phyloP scores from a whole-genome alignment of 2,888 invertebrate genomes.

The Nomada flava region DNA sequence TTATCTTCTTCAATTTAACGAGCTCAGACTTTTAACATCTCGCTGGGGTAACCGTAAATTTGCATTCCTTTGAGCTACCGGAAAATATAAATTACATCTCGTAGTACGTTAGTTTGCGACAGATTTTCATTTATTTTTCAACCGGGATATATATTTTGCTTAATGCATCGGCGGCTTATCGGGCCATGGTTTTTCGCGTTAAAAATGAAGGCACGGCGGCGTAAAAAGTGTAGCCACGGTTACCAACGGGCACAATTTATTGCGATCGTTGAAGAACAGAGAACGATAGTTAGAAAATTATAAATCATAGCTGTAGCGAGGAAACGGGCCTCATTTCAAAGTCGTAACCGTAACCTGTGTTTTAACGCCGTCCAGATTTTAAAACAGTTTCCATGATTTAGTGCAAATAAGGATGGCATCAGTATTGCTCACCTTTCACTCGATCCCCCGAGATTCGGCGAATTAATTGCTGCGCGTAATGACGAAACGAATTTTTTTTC shows the following conservation, averaged over 20 bases:
- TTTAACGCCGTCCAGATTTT: conserved; percentile 22
- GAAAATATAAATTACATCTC: neutral
- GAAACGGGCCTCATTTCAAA: conserved; percentile 14
- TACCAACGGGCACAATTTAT: conserved; percentile 19
- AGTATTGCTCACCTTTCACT: conserved; percentile 1
- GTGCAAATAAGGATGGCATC: conserved; percentile 6
- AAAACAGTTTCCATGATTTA: conserved; percentile 5
- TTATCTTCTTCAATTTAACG: neutral
- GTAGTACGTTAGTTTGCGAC: too few relatives aligned
- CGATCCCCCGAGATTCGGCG: neutral
- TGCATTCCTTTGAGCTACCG: neutral
- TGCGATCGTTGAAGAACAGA: conserved; percentile 27
- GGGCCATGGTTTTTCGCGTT: neutral
- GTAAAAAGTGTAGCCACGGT: neutral
- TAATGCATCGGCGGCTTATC: neutral
- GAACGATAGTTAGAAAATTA: conserved; percentile 32
- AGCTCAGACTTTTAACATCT: neutral
- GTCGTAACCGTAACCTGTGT: conserved; percentile 9
- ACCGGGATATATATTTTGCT: neutral
- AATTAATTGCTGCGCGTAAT: conserved; percentile 1
- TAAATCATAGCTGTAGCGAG: conserved; percentile 27
- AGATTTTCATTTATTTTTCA: neutral
- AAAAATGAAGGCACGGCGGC: neutral
- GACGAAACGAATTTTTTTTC: too few relatives aligned
- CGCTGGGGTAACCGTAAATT: neutral